Percentiles rank a stretch among this genome's conserved stretches.
These are phyloP conservation scores for Luperina testacea DNA, from an alignment of 2,888 invertebrate genomes.

Conservation along the genomic window DNA sequence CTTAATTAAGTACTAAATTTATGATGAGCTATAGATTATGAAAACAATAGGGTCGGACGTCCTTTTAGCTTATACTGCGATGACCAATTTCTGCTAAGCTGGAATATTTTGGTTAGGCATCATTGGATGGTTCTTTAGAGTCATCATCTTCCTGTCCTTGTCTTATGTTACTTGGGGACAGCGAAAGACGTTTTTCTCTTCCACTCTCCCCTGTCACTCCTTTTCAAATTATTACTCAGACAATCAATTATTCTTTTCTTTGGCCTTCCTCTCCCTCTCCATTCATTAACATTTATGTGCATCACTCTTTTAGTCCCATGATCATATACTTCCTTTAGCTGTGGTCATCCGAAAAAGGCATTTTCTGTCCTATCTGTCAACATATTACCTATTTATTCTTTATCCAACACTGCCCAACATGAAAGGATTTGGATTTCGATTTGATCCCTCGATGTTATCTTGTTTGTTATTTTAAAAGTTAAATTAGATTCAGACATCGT, in stretches of 20 bases:
- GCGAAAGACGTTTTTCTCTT: too few species aligned
- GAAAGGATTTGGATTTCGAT: slow-evolving; percentile 35
- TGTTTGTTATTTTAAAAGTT: slow-evolving; percentile 57
- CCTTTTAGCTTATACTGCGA: too few species aligned
- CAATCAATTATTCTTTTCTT: too few species aligned
- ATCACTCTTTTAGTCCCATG: background rate
- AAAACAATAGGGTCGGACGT: too few species aligned
- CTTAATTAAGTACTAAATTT: too few species aligned
- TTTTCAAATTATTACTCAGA: too few species aligned
- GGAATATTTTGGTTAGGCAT: too few species aligned
- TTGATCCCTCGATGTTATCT: slow-evolving; percentile 40
- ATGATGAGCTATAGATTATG: too few species aligned
- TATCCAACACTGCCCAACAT: slow-evolving; percentile 10
- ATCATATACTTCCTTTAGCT: background rate
- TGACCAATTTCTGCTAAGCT: too few species aligned
- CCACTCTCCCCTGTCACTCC: too few species aligned
- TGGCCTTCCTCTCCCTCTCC: too few species aligned
- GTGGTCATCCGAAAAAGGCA: background rate
- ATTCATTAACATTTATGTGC: background rate
- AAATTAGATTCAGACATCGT: slow-evolving; percentile 52
- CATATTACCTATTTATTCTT: background rate
- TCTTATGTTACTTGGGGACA: too few species aligned
- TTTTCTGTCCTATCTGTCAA: slow-evolving; percentile 1
- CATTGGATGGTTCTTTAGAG: background rate
- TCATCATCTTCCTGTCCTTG: background rate